Evolutionary conservation across 2,113 vertebrate species (phyloP).

Genomic region (Ictalurus furcatus): DNA sequence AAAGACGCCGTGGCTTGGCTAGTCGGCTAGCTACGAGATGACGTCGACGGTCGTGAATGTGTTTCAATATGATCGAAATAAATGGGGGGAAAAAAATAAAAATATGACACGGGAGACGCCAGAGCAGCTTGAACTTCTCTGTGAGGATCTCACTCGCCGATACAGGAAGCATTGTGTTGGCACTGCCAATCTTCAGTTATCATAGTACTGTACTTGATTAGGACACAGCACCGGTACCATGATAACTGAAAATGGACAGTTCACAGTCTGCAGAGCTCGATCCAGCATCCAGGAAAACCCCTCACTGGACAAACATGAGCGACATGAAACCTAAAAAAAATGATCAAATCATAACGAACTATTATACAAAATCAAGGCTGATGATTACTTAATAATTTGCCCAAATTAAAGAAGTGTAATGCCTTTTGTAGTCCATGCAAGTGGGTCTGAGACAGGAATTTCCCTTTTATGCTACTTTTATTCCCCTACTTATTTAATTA

Average conservation of each 20-base stretch:
- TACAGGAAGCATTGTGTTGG: conserved; percentile 76
- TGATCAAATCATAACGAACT: not conserved
- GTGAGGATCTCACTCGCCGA: not conserved
- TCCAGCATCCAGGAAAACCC: not conserved
- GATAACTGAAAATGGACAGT: conserved; percentile 99
- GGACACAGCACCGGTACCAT: conserved; percentile 99
- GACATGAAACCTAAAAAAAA: not conserved
- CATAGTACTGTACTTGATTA: conserved; percentile 99
- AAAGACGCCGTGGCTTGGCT: not conserved
- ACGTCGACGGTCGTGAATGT: too few relatives aligned
- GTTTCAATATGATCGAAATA: not conserved
- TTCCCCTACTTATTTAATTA: too few relatives aligned
- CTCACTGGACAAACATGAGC: not conserved
- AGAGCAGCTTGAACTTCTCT: not conserved
- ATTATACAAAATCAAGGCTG: not conserved
- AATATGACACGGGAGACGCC: not conserved
- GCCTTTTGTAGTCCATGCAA: not conserved
- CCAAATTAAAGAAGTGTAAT: not conserved
- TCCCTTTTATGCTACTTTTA: not conserved
- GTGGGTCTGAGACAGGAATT: not conserved
- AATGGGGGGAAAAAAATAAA: not conserved
- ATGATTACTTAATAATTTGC: not conserved
- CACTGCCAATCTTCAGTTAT: conserved; percentile 99
- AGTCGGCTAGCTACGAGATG: not conserved
- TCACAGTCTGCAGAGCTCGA: conserved; percentile 67